Evolutionary conservation across 2,113 vertebrate genomes (phyloP).

Genomic region (Numenius arquata): DNA sequence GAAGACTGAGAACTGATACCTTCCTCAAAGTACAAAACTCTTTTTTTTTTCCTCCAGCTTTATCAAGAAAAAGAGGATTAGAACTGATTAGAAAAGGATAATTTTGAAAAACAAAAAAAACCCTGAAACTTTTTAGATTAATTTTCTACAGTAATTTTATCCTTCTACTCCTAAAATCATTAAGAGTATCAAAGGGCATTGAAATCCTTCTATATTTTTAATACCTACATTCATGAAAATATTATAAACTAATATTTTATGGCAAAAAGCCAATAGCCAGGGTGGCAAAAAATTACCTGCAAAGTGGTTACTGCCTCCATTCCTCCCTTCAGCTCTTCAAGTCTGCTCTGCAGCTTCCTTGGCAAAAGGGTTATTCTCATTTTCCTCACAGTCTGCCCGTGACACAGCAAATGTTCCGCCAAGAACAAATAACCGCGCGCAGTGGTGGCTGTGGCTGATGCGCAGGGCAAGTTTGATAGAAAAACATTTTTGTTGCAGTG

Average conservation of each 20-base stretch:
- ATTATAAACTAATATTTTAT: not conserved
- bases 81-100: not conserved
- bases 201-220: not conserved
- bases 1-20: not conserved
- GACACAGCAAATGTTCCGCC: not conserved
- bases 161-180: not conserved
- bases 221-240: not conserved
- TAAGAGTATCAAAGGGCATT: not conserved
- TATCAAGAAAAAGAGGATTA: not conserved
- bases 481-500: not conserved
- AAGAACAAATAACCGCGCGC: not conserved
- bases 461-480: not conserved
- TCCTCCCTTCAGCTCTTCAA: not conserved
- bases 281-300: not conserved
- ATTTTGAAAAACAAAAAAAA: rapidly evolving
- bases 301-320: not conserved
- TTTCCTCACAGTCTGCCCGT: not conserved
- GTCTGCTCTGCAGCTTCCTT: not conserved
- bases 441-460: not conserved
- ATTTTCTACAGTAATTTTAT: not conserved
- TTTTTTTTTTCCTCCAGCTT: not conserved
- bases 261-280: not conserved
- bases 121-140: not conserved
- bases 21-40: not conserved
- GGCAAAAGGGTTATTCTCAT: not conserved